A percentile compares a stretch with the other conserved stretches of the same genome.
Conservation (phyloP, 1,140 invertebrate species). For the Halictus rubicundus region DNA sequence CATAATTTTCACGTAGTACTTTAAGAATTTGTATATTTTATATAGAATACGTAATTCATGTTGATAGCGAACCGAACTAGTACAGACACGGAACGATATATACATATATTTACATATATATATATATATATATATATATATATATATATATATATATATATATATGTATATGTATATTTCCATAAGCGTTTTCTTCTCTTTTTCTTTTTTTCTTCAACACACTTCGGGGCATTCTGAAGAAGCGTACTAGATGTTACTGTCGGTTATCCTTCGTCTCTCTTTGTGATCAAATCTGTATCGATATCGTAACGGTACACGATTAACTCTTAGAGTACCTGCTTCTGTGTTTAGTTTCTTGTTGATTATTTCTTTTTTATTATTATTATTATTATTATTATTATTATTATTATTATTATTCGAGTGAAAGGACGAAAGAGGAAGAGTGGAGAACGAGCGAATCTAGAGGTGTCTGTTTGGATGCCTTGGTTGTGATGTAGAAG, state of each 20-base stretch:
- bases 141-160: too few species aligned
- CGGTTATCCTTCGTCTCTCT: slow-evolving; percentile 48
- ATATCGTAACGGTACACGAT: slow-evolving; percentile 42
- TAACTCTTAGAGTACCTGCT: slow-evolving; percentile 58
- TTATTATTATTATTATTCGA: neutral
- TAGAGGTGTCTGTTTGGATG: slow-evolving; percentile 40
- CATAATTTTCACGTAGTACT: slow-evolving; percentile 28
- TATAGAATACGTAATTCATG: slow-evolving; percentile 29
- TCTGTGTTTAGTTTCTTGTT: slow-evolving; percentile 54
- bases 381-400: neutral
- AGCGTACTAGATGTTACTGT: slow-evolving; percentile 27
- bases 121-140: neutral
- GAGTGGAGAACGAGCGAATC: slow-evolving; percentile 20
- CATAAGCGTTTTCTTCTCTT: neutral
- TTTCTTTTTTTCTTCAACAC: neutral
- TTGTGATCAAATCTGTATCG: slow-evolving; percentile 59
- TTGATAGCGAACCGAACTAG: neutral
- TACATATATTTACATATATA: slow-evolving; percentile 6
- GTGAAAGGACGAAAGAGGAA: slow-evolving; percentile 1
- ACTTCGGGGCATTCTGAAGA: slow-evolving; percentile 41
- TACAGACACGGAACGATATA: slow-evolving; percentile 2
- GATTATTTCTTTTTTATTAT: slow-evolving; percentile 14
- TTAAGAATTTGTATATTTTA: slow-evolving; percentile 47
- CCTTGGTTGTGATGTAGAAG: slow-evolving; percentile 50
- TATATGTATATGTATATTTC: neutral